Evolutionary conservation across 2,113 vertebrate species (phyloP).

Genomic region (Lucifuga dentata): DNA sequence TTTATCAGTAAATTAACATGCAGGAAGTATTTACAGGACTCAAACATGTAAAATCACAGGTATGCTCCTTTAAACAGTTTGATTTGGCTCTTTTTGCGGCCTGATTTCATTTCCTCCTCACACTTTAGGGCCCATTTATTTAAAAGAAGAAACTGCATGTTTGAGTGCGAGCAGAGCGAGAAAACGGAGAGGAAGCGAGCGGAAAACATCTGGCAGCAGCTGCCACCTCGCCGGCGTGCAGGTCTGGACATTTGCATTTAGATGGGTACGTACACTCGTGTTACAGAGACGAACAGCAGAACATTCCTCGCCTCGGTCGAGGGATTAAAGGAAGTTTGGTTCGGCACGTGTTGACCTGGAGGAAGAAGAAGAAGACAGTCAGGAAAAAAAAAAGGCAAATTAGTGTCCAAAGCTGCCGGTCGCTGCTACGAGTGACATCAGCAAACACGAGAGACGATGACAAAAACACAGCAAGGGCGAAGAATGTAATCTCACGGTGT

Average conservation of each 20-base stretch:
- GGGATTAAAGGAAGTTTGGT: conserved; percentile 52
- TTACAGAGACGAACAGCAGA: conserved; percentile 71
- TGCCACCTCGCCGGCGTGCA: conserved; percentile 58
- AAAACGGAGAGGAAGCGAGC: conserved; percentile 10
- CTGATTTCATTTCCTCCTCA: conserved; percentile 37
- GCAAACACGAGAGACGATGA: conserved; percentile 16
- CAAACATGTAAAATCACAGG: too few species aligned
- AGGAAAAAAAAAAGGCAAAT: not conserved
- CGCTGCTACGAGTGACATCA: not conserved
- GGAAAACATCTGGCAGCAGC: conserved; percentile 19
- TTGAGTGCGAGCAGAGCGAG: not conserved
- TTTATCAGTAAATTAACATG: conserved; percentile 13
- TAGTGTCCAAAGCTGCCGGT: not conserved
- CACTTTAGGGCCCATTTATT: conserved; percentile 52
- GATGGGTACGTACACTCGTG: conserved; percentile 83
- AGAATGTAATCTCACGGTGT: conserved; percentile 70
- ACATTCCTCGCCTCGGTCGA: conserved; percentile 54
- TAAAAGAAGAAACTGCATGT: conserved; percentile 33
- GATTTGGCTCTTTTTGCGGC: conserved; percentile 28
- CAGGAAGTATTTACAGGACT: too few species aligned
- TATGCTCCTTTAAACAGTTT: too few species aligned
- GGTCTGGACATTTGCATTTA: conserved; percentile 88
- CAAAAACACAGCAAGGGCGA: conserved; percentile 38
- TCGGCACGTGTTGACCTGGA: conserved; percentile 31
- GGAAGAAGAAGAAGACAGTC: conserved; percentile 29